Evolutionary conservation across 2,113 vertebrate species (phyloP), one percentile per base, ranked within the genome.

Genomic region (Aegotheles bennettii): DNA sequence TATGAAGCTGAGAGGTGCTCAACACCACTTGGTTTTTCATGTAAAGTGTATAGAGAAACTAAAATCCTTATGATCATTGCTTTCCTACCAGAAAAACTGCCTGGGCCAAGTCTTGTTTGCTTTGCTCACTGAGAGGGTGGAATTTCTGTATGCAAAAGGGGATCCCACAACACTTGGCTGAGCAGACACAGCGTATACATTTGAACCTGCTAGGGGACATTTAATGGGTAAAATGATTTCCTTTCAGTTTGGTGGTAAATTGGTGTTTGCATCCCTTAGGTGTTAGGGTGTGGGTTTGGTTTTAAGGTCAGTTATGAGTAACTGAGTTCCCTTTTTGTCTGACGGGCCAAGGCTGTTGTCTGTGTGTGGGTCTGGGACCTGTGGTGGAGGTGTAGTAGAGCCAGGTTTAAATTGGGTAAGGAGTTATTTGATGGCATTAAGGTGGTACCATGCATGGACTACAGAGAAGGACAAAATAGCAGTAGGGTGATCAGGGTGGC

Each of bases 361-460:
- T 8, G 36, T 0, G 0, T 19, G 31, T 7, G 5, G 3, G 13
- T 21, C 50, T 23, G 40, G 36, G 36, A 21, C 54, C 47, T n/a
- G 8, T 16, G 38, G 43, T 40, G 7, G 10, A 1, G 8, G 3
- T 6, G 23, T 65, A 4, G 28, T 47, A 35, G 33, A 61, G 50
- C 45, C 19, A 1, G 0, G 47, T 21, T 70, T 38, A 35, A 35
- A 40, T 7, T 4, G 1, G 48, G 13, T 4, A 13, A 40, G 45
- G 24, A 73, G 40, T 13, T 16, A 28, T 65, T 67, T 67, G 33
- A 9, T 57, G 6, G 3, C 29, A 2, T 35, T 53, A 4, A 10
- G 4, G 36, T 50, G 63, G 17, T 18, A 5, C 77, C 13, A 0
- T 4, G 33, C 0, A 0, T 13, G 68, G 36, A 16, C 36, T 40